Evolutionary conservation across 2,113 vertebrate species (phyloP), one percentile per base, ranked within the genome.

Genomic region (Recurvirostra avosetta): DNA sequence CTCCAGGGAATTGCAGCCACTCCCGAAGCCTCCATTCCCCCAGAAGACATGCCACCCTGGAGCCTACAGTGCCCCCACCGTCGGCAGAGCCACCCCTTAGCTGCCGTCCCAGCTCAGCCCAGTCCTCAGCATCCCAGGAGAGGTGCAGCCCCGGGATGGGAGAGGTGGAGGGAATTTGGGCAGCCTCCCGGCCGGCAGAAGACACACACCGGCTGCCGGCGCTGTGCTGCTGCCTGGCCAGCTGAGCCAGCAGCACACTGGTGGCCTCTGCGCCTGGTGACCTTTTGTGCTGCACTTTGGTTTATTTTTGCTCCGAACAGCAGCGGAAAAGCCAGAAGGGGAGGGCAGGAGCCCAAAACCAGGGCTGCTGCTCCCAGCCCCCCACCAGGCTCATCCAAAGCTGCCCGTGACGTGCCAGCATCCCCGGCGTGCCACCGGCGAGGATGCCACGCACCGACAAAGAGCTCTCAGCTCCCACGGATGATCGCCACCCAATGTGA

Each of bases 251-350:
- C 79, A 68, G 49, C 19, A 14, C 6, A 2, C 36, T 49, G 25
- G 81, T 52, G 53, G 83, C 86, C 58, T 90, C 94, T 88, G 90
- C 4, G 55, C 88, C 62, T 77, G 43, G 34, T 76, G 59, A 92
- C 89, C 38, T 55, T 92, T 89, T 82, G 89, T 94, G 82, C 94
- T 58, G 93, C 61, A 43, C 81, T 82, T 78, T 55, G 61, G 88
- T 90, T 89, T 94, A 68, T 82, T 90, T 94, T 82, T 34, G 17
- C 50, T 95, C 80, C 15, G 8, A 93, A 81, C 29, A 15, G 81
- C 62, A 85, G 47, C 15, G 16, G 82, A 62, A 72, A 89, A 88
- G 89, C 81, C 90, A 94, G 79, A 91, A 94, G 30, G 61, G 87
- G 89, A 72, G 56, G 79, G 82, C 21, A 86, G 40, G 55, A 83